phyloP scores from a whole-genome alignment of 2,888 invertebrate species.

The Diarsia brunnea region DNA sequence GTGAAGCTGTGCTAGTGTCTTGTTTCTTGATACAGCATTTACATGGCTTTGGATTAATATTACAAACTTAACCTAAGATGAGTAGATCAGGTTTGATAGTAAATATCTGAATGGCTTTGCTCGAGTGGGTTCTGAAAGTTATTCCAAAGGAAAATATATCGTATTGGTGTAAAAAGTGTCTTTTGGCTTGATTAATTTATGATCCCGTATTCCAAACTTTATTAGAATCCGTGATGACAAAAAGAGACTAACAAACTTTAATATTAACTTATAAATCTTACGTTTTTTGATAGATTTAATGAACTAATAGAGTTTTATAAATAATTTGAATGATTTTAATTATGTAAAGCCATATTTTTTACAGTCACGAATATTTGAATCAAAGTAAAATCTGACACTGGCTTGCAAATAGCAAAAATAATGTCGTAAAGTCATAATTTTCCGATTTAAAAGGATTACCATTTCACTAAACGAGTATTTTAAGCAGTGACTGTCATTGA shows the following conservation, averaged over 20 bases:
- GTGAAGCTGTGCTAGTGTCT: conserved; percentile 20
- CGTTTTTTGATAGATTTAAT: too few species aligned
- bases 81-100: background rate
- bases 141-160: too few species aligned
- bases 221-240: background rate
- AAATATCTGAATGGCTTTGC: background rate
- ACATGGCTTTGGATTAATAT: background rate
- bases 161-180: background rate
- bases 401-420: too few species aligned
- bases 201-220: background rate
- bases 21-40: background rate
- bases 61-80: background rate
- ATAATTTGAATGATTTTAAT: too few species aligned
- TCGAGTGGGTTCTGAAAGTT: too few species aligned
- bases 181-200: background rate
- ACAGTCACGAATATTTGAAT: too few species aligned
- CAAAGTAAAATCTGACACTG: too few species aligned
- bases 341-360: too few species aligned
- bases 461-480: background rate
- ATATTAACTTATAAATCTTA: too few species aligned
- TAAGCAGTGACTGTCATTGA: background rate
- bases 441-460: background rate
- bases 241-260: too few species aligned
- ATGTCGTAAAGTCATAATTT: background rate
- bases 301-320: too few species aligned